phyloP scores from a whole-genome alignment of 1,140 invertebrate species.

The Leptonema lineaticorne region DNA sequence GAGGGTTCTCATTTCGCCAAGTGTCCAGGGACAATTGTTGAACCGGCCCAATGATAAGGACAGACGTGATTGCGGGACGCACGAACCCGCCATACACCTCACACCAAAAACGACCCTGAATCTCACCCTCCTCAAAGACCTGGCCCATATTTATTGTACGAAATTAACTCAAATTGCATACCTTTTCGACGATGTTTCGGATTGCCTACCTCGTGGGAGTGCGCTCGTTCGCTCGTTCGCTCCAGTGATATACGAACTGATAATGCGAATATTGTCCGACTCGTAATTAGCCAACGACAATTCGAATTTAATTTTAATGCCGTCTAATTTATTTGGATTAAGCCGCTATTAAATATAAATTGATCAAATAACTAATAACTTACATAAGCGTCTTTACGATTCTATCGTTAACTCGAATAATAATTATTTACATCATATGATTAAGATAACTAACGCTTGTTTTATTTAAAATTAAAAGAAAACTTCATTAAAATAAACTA shows the following conservation, averaged over 20 bases:
- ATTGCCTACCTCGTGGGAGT: not conserved
- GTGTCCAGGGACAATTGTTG: slow-evolving; percentile 37
- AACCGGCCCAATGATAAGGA: slow-evolving; percentile 31
- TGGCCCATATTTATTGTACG: slow-evolving; percentile 27
- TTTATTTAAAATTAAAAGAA: no score
- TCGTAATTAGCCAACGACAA: no score
- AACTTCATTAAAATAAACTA: not conserved
- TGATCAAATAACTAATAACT: no score
- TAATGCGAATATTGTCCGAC: not conserved
- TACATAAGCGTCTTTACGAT: no score
- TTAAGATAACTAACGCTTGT: not conserved
- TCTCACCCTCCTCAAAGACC: not conserved
- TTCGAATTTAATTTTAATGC: no score
- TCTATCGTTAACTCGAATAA: not conserved
- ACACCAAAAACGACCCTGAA: no score
- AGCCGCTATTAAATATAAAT: no score
- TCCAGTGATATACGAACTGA: not conserved
- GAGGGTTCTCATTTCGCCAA: slow-evolving; percentile 36
- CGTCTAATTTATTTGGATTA: no score
- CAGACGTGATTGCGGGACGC: slow-evolving; percentile 33
- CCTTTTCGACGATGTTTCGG: not conserved
- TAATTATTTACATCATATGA: not conserved
- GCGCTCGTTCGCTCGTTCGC: not conserved
- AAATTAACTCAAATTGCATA: slow-evolving; percentile 32
- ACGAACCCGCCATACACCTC: no score